These are phyloP conservation scores for Dendrophyllia cribrosa DNA, from an alignment of 64 coral and sea anemone species.

Conservation along the genomic window DNA sequence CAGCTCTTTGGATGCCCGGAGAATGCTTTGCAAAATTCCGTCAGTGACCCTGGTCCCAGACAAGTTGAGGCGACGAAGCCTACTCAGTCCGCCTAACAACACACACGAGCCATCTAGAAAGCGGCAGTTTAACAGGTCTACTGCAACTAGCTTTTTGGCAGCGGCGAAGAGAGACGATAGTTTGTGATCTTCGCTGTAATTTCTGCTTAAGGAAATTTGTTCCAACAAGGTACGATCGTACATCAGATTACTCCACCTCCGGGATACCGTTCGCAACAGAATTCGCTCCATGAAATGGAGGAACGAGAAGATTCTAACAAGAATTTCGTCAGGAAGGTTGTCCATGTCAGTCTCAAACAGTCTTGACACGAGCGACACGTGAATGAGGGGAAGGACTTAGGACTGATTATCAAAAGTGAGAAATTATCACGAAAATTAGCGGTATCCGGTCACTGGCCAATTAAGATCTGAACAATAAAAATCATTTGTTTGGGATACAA, in stretches of 20 bases:
- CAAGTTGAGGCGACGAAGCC: neutral
- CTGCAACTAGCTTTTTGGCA: neutral
- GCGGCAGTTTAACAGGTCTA: neutral
- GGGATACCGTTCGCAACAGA: slow-evolving; percentile 2
- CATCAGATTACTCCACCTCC: slow-evolving; percentile 9
- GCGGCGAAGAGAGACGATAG: neutral
- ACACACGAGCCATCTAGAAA: neutral
- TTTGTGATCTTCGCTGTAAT: neutral
- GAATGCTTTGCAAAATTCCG: neutral
- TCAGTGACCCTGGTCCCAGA: neutral
- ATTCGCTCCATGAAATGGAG: neutral
- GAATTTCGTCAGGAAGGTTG: slow-evolving; percentile 12
- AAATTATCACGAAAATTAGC: neutral
- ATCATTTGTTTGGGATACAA: neutral
- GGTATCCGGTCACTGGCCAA: neutral
- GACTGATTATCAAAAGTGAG: neutral
- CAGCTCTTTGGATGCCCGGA: neutral
- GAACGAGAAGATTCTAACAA: slow-evolving; percentile 1
- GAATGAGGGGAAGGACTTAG: neutral
- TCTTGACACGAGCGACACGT: neutral
- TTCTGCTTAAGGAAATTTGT: neutral
- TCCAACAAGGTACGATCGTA: neutral
- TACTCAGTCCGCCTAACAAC: neutral
- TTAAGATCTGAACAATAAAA: too few relatives aligned
- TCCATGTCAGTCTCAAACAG: neutral